Conservation (phyloP, 2,113 vertebrate species). For the Ciconia stormi region DNA sequence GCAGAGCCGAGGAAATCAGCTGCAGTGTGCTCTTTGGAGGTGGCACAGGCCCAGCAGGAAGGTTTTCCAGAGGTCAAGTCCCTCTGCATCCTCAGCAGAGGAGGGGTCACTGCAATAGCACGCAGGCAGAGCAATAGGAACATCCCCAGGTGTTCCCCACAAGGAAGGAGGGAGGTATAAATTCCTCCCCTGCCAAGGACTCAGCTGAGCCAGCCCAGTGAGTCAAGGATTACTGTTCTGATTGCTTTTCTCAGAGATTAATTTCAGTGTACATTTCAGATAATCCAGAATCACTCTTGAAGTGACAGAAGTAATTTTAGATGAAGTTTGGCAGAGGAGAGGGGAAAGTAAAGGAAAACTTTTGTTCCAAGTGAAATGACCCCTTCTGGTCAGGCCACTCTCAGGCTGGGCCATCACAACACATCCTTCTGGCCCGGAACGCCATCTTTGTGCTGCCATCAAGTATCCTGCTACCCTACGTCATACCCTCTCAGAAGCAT, state of each 20-base stretch:
- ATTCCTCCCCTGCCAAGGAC: background rate
- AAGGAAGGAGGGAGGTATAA: constrained; percentile 24
- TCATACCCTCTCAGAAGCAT: background rate
- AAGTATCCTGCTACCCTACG: background rate
- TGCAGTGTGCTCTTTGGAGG: background rate
- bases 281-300: constrained; percentile 22
- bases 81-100: background rate
- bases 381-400: background rate
- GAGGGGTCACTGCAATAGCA: background rate
- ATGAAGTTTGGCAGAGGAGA: background rate
- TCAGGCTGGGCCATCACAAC: background rate
- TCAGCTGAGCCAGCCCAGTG: constrained; percentile 12
- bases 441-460: accelerated
- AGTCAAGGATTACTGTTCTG: constrained; percentile 60
- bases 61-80: background rate
- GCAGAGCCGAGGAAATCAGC: background rate
- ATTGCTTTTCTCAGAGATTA: constrained; percentile 48
- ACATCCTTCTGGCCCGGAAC: background rate
- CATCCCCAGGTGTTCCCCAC: background rate
- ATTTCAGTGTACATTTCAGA: constrained; percentile 56
- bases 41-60: background rate
- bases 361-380: constrained; percentile 20
- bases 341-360: background rate
- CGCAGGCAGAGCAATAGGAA: background rate
- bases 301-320: constrained; percentile 32